A percentile compares a stretch with the other conserved stretches of the same genome.
Evolutionary conservation across 2,888 invertebrate species (phyloP).

Genomic region (Hyalella azteca): DNA sequence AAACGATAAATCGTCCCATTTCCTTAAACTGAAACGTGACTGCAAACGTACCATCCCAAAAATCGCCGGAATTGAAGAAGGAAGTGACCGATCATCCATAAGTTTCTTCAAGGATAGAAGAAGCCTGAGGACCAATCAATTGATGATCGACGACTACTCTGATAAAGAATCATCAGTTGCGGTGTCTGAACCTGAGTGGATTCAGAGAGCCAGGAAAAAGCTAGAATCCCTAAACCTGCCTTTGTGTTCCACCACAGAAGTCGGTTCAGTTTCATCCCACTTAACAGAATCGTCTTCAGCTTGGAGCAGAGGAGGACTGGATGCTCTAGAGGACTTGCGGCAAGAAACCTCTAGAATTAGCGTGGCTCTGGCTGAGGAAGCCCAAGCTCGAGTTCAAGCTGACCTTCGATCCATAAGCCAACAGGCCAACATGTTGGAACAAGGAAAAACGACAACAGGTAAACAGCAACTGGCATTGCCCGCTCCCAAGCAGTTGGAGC

Average conservation of each 20-base stretch:
- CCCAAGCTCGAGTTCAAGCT: constrained; percentile 45
- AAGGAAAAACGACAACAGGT: neutral
- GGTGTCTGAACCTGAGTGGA: constrained; percentile 55
- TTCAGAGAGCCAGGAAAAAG: constrained; percentile 49
- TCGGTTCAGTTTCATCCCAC: constrained; percentile 48
- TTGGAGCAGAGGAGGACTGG: constrained; percentile 57
- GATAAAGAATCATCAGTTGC: constrained; percentile 52
- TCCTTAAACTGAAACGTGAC: neutral
- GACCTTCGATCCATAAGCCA: constrained; percentile 40
- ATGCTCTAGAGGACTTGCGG: constrained; percentile 55
- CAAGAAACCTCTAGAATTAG: constrained; percentile 51
- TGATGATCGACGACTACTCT: constrained; percentile 48
- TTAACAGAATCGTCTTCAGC: constrained; percentile 57
- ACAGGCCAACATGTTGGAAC: constrained; percentile 48
- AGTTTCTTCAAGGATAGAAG: constrained; percentile 56
- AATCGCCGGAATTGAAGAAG: too few relatives aligned
- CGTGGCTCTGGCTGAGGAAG: constrained; percentile 51
- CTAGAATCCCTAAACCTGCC: constrained; percentile 52
- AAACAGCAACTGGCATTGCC: neutral
- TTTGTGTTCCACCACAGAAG: constrained; percentile 52
- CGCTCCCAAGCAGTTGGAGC: too few relatives aligned
- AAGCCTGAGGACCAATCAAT: constrained; percentile 45
- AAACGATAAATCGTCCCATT: neutral
- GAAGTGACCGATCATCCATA: constrained; percentile 35
- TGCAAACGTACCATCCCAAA: neutral